Evolutionary conservation across 2,113 vertebrate species (phyloP), one percentile per base, ranked within the genome.

Genomic region (Microtus pennsylvanicus): DNA sequence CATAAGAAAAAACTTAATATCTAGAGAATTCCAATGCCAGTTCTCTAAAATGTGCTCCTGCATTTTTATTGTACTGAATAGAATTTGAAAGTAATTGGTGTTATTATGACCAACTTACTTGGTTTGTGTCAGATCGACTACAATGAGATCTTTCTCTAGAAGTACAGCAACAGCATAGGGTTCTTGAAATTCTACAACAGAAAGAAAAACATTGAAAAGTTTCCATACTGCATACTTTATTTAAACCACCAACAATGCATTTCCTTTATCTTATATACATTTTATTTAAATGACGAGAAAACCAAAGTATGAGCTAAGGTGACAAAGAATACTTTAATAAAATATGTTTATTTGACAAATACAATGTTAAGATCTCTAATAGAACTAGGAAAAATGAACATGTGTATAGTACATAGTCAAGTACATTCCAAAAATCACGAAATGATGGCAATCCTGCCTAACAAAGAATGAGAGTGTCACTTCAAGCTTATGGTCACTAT

Each of bases 111-210:
- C 12, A 94, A 99, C 99, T 98, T 99, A 99, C 99, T 99, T 99
- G 99, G 99, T 99, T 98, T 99, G 99, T 95, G 99, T 99, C 96
- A 99, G 98, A 98, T 99, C 99, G 98, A 99, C 99, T 26, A 99
- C 99, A 90, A 99, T 99, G 87, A 99, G 98, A 98, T 99, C 99
- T 98, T 99, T 99, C 98, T 99, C 99, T 98, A 99, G 98, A 94
- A 99, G 99, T 69, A 99, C 99, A 94, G 99, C 99, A 70, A 99
- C 99, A n/a, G 99, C 99, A 94, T 99, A 99, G 8, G 99, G 99
- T 95, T 99, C 99, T 98, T 99, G 99, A 98, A 99, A 99, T 98
- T 99, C 99, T 99, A 98, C 61, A 97, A 98, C 13, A 63, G 97
- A 76, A 65, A 78, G 30, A 9, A 93, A 94, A 96, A 89, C 93